phyloP scores from a whole-genome alignment of 2,113 vertebrate species.

The Boleophthalmus pectinirostris region DNA sequence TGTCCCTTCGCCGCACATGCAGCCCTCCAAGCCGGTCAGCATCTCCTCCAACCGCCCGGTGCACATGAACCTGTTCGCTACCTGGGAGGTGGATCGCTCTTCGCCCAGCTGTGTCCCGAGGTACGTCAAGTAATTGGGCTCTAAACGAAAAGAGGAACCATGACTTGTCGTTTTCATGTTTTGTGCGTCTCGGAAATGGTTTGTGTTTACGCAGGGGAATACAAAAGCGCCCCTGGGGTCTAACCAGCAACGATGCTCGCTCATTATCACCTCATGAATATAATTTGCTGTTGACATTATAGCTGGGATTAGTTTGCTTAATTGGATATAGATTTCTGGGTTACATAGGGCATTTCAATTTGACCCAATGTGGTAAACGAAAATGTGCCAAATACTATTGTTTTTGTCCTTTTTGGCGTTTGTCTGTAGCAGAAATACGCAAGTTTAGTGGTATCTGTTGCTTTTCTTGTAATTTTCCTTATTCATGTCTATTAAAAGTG shows the following conservation, averaged over 20 bases:
- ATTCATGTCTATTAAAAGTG: no score
- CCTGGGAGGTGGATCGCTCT: slow-evolving; percentile 91
- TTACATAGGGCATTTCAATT: background rate
- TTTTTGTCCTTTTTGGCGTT: background rate
- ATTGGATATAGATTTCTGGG: background rate
- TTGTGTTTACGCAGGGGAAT: slow-evolving; percentile 26
- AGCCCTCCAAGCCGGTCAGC: slow-evolving; percentile 81
- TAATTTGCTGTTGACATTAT: slow-evolving; percentile 2
- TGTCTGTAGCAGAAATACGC: background rate
- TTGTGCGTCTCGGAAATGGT: slow-evolving; percentile 15
- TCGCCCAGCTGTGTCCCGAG: slow-evolving; percentile 90
- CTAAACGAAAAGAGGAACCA: background rate
- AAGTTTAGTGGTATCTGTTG: background rate
- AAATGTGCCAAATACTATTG: background rate
- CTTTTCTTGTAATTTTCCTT: background rate
- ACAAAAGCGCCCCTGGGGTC: slow-evolving; percentile 3
- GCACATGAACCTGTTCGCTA: slow-evolving; percentile 92
- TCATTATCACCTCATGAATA: slow-evolving; percentile 4
- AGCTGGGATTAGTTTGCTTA: slow-evolving; percentile 3
- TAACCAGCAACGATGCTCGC: background rate
- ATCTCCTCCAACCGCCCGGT: slow-evolving; percentile 83
- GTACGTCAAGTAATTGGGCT: slow-evolving; percentile 56
- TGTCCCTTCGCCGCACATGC: slow-evolving; percentile 76
- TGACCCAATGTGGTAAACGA: background rate
- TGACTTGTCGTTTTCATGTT: slow-evolving; percentile 20